Conservation (phyloP, 2,888 invertebrate genomes). For the Imbricaverruca yamaguchii region DNA sequence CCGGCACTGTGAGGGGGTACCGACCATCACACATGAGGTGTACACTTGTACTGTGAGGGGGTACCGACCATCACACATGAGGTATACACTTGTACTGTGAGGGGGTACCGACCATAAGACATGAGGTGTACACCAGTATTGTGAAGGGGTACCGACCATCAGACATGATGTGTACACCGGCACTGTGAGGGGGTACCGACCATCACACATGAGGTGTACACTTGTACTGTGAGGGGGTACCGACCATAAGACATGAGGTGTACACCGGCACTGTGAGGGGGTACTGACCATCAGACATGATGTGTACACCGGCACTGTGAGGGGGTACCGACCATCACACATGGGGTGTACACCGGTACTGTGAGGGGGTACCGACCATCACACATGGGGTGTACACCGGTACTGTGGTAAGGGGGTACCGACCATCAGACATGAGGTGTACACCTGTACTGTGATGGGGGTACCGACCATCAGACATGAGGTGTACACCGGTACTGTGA, state of each 20-base stretch:
- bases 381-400: neutral
- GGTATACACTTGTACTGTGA: neutral
- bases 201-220: neutral
- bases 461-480: neutral
- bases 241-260: neutral
- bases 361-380: neutral
- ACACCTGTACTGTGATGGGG: neutral
- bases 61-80: neutral
- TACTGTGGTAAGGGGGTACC: neutral
- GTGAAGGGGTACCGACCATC: neutral
- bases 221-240: neutral
- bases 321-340: neutral
- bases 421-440: neutral
- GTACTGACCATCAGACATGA: neutral
- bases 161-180: neutral
- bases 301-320: neutral
- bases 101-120: neutral
- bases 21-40: neutral
- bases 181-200: neutral
- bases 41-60: neutral
- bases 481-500: neutral
- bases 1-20: neutral
- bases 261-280: neutral
- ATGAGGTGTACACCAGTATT: neutral
- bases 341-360: neutral